Conservation (phyloP, 2,113 vertebrate genomes). For the Aviceda subcristata region DNA sequence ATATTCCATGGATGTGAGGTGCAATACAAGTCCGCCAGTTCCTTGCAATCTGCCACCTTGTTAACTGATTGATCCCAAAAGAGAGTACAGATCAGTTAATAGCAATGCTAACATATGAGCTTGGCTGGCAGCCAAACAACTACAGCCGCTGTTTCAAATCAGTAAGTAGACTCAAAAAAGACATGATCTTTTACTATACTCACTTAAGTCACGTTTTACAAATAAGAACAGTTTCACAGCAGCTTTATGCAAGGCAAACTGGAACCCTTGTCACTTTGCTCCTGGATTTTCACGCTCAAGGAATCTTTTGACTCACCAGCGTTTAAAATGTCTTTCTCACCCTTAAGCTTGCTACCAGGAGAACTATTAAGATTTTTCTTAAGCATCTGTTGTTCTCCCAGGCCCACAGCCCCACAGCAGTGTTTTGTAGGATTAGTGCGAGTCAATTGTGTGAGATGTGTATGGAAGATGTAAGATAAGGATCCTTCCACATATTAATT, state of each 20-base stretch:
- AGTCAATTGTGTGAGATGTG: neutral
- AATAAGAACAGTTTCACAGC: neutral
- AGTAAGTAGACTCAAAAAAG: neutral
- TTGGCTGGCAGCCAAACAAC: constrained; percentile 3
- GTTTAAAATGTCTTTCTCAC: neutral
- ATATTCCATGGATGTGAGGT: neutral
- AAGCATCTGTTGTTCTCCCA: neutral
- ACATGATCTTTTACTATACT: neutral
- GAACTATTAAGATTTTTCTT: neutral
- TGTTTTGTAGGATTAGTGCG: neutral
- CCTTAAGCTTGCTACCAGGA: neutral
- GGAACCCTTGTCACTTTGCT: neutral
- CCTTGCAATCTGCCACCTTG: constrained; percentile 13
- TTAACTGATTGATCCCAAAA: constrained; percentile 30
- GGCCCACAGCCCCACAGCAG: neutral
- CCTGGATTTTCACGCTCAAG: neutral
- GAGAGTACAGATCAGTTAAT: neutral
- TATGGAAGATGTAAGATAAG: neutral
- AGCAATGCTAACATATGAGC: neutral
- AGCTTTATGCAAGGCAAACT: neutral
- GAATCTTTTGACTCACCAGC: neutral
- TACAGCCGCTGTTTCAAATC: neutral
- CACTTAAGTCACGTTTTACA: constrained; percentile 29
- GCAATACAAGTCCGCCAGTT: neutral
- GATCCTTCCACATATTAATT: neutral